phyloP scores from a whole-genome alignment of 2,797 vertebrate genomes.

The Danio jaintianensis region DNA sequence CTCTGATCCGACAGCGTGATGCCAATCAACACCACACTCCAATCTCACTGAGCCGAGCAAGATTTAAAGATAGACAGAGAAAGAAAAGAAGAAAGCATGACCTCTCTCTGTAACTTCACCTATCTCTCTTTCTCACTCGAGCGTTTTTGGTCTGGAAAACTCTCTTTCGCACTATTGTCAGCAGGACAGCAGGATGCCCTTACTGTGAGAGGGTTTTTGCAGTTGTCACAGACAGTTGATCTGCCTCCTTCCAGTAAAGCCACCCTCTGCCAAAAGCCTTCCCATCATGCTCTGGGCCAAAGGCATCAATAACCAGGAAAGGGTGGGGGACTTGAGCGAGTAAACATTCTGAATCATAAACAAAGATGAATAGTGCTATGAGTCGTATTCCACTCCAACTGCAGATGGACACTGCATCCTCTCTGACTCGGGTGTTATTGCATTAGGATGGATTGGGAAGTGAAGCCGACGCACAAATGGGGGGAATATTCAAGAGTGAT shows the following conservation, averaged over 20 bases:
- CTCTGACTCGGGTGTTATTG: slow-evolving; percentile 41
- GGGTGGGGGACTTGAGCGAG: slow-evolving; percentile 25
- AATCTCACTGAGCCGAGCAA: slow-evolving; percentile 45
- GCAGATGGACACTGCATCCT: slow-evolving; percentile 42
- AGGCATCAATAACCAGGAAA: slow-evolving; percentile 44
- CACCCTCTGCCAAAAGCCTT: slow-evolving; percentile 21
- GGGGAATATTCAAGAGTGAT: slow-evolving; percentile 44
- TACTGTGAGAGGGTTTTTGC: slow-evolving; percentile 42
- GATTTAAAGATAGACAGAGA: slow-evolving; percentile 51
- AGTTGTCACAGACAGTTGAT: slow-evolving; percentile 41
- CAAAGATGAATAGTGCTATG: slow-evolving; percentile 48
- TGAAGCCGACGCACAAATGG: slow-evolving; percentile 47
- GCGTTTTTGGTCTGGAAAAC: slow-evolving; percentile 26
- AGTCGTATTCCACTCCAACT: slow-evolving; percentile 36
- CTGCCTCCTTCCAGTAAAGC: slow-evolving; percentile 17
- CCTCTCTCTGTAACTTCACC: slow-evolving; percentile 18
- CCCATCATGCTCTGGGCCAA: slow-evolving; percentile 46
- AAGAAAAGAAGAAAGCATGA: slow-evolving; percentile 31
- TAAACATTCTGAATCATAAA: slow-evolving; percentile 56
- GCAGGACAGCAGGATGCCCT: slow-evolving; percentile 51
- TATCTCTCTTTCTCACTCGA: slow-evolving; percentile 6
- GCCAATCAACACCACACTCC: slow-evolving; percentile 75
- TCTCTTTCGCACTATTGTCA: slow-evolving; percentile 51
- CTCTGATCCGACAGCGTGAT: slow-evolving; percentile 73
- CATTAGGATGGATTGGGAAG: slow-evolving; percentile 60